Conservation (phyloP, 2,797 vertebrate species). For the Potorous gilbertii region DNA sequence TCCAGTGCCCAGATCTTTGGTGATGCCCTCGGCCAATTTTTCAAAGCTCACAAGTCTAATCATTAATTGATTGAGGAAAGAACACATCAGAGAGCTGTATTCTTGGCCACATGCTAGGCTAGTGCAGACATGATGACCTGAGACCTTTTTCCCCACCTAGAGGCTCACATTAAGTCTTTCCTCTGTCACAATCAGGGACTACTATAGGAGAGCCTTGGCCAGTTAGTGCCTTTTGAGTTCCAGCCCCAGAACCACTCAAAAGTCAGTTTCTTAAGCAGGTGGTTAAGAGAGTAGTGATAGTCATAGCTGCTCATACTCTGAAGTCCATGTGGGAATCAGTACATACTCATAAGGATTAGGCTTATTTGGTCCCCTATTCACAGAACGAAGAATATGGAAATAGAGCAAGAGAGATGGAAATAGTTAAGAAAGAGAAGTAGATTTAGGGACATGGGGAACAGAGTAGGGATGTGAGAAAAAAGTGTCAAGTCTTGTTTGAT, state of each 20-base stretch:
- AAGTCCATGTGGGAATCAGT: background rate
- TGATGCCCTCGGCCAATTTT: background rate
- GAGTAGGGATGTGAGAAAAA: background rate
- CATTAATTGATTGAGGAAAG: background rate
- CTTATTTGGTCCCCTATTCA: background rate
- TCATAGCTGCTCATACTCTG: background rate
- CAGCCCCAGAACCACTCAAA: background rate
- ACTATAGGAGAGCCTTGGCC: background rate
- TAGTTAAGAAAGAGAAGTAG: background rate
- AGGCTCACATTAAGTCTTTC: background rate
- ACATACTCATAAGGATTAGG: background rate
- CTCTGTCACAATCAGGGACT: background rate
- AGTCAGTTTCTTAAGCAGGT: background rate
- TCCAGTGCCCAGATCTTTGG: background rate
- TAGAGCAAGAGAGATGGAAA: background rate
- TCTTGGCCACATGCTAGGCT: background rate
- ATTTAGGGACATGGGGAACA: background rate
- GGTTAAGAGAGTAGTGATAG: background rate
- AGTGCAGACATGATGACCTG: background rate
- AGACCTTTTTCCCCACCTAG: background rate
- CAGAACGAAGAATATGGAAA: background rate
- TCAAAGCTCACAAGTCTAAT: background rate
- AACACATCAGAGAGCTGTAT: background rate
- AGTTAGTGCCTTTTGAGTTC: background rate
- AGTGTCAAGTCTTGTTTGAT: background rate